A percentile compares a stretch with the other conserved stretches of the same genome.
Conservation (phyloP, 2,113 vertebrate species). For the Gymnarchus niloticus region DNA sequence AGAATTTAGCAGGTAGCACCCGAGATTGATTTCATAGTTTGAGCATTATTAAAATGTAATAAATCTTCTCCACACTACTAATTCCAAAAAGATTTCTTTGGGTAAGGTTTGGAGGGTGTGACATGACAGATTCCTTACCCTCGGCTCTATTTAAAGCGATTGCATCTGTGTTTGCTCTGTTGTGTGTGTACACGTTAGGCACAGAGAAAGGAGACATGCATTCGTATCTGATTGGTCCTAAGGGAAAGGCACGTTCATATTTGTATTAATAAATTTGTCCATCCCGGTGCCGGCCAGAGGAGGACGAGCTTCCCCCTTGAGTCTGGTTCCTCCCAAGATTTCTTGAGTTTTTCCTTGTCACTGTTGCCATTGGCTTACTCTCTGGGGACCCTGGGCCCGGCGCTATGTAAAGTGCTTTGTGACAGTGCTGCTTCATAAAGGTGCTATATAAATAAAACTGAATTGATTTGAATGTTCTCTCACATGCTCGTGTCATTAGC, state of each 20-base stretch:
- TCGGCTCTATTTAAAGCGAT: background rate
- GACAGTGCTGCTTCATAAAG: too few species aligned
- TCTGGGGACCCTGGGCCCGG: too few species aligned
- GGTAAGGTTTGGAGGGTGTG: background rate
- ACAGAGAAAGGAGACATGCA: background rate
- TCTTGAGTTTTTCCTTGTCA: too few species aligned
- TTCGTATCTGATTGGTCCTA: background rate
- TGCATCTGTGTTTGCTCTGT: background rate
- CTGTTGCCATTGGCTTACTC: too few species aligned
- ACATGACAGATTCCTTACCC: background rate
- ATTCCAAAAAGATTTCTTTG: constrained; percentile 5
- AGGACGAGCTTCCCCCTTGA: too few species aligned
- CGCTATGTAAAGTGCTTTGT: too few species aligned
- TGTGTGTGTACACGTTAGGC: background rate
- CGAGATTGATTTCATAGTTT: constrained; percentile 14
- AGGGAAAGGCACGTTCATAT: too few species aligned
- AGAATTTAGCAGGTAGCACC: background rate
- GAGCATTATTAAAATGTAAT: constrained; percentile 12
- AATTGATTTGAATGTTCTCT: too few species aligned
- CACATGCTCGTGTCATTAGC: background rate
- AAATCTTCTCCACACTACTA: constrained; percentile 1
- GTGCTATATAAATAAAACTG: too few species aligned
- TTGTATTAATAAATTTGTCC: too few species aligned
- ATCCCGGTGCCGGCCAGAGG: too few species aligned
- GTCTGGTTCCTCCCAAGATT: too few species aligned